These are phyloP conservation scores for Pachycephus smyrnensis DNA, from an alignment of 2,888 invertebrate species.

Conservation along the genomic window DNA sequence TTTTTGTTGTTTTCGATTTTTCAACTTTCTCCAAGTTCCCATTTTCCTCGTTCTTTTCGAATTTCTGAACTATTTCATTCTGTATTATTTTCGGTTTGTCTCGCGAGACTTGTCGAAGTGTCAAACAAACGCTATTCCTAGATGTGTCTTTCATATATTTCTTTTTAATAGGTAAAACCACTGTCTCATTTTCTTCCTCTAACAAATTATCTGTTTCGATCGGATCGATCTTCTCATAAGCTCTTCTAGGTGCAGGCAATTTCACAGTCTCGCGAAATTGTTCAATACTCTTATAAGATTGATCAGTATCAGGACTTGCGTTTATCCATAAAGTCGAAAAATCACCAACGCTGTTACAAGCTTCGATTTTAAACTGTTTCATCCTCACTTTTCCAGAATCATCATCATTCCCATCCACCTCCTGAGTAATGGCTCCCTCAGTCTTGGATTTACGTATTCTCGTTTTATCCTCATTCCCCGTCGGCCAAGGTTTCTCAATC, in stretches of 20 bases:
- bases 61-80: not conserved
- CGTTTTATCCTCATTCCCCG: constrained; percentile 18
- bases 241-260: constrained; percentile 50
- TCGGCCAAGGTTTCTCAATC: constrained; percentile 36
- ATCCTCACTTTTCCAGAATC: constrained; percentile 13
- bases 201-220: constrained; percentile 6
- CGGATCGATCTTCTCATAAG: not conserved
- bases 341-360: constrained; percentile 59
- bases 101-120: constrained; percentile 31
- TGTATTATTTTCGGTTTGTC: not conserved
- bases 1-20: not conserved
- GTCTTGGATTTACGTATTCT: constrained; percentile 3
- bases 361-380: constrained; percentile 54
- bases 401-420: not conserved
- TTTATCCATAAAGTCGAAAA: constrained; percentile 55
- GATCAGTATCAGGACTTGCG: constrained; percentile 22
- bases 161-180: constrained; percentile 54
- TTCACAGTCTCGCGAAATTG: constrained; percentile 57
- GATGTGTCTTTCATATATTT: constrained; percentile 57
- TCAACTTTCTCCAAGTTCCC: not conserved
- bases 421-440: not conserved
- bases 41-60: not conserved
- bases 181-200: constrained; percentile 39
- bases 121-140: constrained; percentile 57
- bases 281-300: constrained; percentile 32